Evolutionary conservation across 2,113 vertebrate species (phyloP).

Genomic region (Philantomba maxwellii): DNA sequence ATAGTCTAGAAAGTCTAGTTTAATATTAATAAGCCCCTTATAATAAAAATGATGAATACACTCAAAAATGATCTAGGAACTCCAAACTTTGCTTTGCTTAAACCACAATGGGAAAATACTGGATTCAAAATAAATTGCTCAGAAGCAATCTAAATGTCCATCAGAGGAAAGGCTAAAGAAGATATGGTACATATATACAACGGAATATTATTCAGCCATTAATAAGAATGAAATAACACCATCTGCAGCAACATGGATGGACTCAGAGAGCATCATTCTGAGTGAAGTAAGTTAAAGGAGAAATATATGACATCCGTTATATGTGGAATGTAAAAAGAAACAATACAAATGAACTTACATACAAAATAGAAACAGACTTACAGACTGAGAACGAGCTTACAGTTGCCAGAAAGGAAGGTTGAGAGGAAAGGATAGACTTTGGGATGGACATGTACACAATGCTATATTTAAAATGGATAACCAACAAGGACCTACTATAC

Average conservation of each 20-base stretch:
- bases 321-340: not conserved
- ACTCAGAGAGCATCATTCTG: not conserved
- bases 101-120: not conserved
- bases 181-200: not conserved
- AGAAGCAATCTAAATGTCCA: not conserved
- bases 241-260: not conserved
- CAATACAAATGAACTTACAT: not conserved
- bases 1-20: constrained; percentile 2
- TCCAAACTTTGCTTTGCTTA: not conserved
- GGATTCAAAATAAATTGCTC: not conserved
- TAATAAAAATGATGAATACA: constrained; percentile 15
- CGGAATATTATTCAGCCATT: not conserved
- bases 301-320: not conserved
- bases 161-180: not conserved
- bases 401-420: not conserved
- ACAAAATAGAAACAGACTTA: not conserved
- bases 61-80: not conserved
- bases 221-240: not conserved
- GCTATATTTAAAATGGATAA: not conserved
- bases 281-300: not conserved
- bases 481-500: not conserved
- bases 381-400: not conserved
- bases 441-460: not conserved
- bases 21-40: not conserved
- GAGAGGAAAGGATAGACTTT: not conserved